Percentiles rank a stretch among this genome's conserved stretches.
Conservation (phyloP, 1,140 invertebrate genomes). For the Bombus huntii region DNA sequence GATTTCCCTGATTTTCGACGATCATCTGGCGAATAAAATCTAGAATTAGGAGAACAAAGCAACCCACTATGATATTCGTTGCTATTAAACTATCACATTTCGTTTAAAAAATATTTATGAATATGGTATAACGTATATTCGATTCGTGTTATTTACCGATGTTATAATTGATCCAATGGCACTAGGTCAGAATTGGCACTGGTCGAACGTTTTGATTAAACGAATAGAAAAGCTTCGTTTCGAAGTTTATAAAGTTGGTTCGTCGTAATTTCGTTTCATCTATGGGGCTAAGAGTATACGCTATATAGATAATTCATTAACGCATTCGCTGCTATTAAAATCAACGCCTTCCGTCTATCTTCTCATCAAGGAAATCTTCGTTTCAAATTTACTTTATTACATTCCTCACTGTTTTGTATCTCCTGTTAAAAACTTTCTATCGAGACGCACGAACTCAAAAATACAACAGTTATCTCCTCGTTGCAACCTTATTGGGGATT, state of each 20-base stretch:
- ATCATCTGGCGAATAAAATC: not conserved
- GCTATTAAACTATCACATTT: conserved; percentile 2
- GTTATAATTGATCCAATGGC: conserved; percentile 1
- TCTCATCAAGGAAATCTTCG: no score
- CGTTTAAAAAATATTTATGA: not conserved
- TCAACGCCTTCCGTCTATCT: not conserved
- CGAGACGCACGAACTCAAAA: not conserved
- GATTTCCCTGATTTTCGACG: not conserved
- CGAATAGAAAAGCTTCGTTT: not conserved
- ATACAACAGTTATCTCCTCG: not conserved
- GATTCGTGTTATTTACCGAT: not conserved
- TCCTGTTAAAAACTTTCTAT: not conserved
- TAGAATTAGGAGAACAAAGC: not conserved
- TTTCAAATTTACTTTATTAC: no score
- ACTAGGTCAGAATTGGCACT: conserved; percentile 35
- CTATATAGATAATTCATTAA: not conserved
- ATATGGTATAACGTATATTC: not conserved
- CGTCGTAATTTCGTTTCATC: not conserved
- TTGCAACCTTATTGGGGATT: not conserved
- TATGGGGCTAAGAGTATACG: not conserved
- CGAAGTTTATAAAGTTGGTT: not conserved
- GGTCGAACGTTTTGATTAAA: not conserved
- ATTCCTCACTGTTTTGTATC: not conserved
- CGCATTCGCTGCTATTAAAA: not conserved
- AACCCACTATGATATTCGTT: no score